A percentile compares a stretch with the other conserved stretches of the same genome.
Evolutionary conservation across 2,113 vertebrate genomes (phyloP).

Genomic region (Trichechus manatus): DNA sequence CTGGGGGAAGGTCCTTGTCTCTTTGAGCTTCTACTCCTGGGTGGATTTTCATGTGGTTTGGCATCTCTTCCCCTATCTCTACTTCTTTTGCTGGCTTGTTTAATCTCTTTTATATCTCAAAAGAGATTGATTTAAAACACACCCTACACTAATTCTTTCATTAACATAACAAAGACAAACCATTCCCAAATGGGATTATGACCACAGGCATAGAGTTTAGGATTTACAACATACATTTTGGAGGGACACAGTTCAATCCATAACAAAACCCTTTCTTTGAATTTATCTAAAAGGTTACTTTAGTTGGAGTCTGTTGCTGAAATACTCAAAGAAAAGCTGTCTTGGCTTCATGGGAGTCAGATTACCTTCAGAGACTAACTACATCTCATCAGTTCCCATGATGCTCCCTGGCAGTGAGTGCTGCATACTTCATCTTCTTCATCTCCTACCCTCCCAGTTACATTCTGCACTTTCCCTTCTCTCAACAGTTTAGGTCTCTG

Average conservation of each 20-base stretch:
- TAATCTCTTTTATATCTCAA: background rate
- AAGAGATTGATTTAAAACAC: background rate
- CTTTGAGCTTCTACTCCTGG: background rate
- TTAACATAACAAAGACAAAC: background rate
- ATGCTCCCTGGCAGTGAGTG: slow-evolving; percentile 10
- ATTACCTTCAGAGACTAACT: slow-evolving; percentile 68
- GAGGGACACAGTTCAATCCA: background rate
- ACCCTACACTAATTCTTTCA: background rate
- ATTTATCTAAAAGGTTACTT: slow-evolving; percentile 71
- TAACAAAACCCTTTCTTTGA: slow-evolving; percentile 30
- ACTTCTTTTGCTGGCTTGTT: background rate
- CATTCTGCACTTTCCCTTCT: slow-evolving; percentile 37
- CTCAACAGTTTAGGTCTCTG: slow-evolving; percentile 41
- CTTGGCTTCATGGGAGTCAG: slow-evolving; percentile 49
- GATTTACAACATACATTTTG: background rate
- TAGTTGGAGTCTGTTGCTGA: slow-evolving; percentile 54
- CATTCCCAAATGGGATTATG: background rate
- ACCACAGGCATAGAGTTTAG: background rate
- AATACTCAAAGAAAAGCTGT: slow-evolving; percentile 64
- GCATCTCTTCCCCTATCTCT: background rate
- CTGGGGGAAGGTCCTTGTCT: background rate
- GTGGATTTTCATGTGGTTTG: background rate
- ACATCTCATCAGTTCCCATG: slow-evolving; percentile 64
- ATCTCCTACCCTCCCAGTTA: slow-evolving; percentile 56
- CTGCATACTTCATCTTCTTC: slow-evolving; percentile 78